Evolutionary conservation across 1,140 invertebrate species (phyloP), one percentile per base, ranked within the genome.

Genomic region (Paralvinella palmiformis): DNA sequence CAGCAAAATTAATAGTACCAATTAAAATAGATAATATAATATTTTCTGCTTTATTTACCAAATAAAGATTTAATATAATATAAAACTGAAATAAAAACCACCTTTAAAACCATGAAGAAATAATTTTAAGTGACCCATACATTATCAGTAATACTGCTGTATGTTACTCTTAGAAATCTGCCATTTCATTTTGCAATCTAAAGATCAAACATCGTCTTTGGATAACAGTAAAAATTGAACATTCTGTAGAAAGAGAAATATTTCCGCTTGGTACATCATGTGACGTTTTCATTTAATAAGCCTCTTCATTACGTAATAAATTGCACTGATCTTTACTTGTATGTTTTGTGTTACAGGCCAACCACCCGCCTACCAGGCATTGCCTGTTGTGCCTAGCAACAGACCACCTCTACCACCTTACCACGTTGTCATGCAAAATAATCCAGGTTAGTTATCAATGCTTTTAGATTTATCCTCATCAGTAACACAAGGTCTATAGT

Each of bases 351-450:
- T 62, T 62, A 2, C 59, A 62, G 59, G 20, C 27, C 13, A 61
- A 29, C 36, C 50, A 37, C 64, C 67, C 44, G 57, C 59, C 56
- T 27, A n/a, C 31, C 24, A 27, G 55, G 17, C 55, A 57, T 57
- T 17, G n/a, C 31, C 44, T 29, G 58, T 55, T 29, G 63, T 75
- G 32, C 10, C 10, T 10, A 10, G 37, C 31, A 35, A 35, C 36
- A 20, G 58, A 41, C 77, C 75, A 24, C 75, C 75, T 32, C 70
- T 78, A 50, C 77, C 77, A 59, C 71, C 77, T 6, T 79, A 79
- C 67, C 72, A 73, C 66, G 72, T 74, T 44, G 73, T 75, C 56
- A 75, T 76, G 66, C 75, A 76, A 70, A 78, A 74, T 58, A 63
- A 72, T 36, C 64, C 67, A 67, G 57, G 70, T 66, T 62, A 61